Evolutionary conservation across 1,140 invertebrate genomes (phyloP).

Genomic region (Dreissena polymorpha): DNA sequence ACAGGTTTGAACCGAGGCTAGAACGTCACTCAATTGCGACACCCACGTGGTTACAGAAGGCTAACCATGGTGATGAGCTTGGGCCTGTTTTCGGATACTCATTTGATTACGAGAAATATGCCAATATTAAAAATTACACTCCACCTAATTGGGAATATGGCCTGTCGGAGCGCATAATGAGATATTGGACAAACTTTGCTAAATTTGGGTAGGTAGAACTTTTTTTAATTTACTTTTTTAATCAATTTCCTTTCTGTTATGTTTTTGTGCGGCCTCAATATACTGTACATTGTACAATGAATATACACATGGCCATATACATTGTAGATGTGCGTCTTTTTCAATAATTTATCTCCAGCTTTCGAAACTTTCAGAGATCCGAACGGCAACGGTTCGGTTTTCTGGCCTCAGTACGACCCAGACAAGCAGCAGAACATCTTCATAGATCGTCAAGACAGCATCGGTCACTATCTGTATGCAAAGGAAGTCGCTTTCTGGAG

Average conservation of each 20-base stretch:
- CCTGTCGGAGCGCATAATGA: constrained; percentile 34
- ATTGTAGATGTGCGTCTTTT: too few relatives aligned
- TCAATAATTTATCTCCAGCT: too few relatives aligned
- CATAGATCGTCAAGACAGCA: too few relatives aligned
- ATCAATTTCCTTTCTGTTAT: not conserved
- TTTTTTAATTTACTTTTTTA: not conserved
- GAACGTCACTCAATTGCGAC: not conserved
- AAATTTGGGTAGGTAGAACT: constrained; percentile 18
- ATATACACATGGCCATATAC: too few relatives aligned
- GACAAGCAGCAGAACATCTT: too few relatives aligned
- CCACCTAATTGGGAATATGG: constrained; percentile 34
- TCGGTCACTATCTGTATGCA: too few relatives aligned
- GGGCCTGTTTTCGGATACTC: constrained; percentile 28
- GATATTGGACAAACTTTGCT: constrained; percentile 45
- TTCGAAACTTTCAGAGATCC: too few relatives aligned
- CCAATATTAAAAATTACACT: constrained; percentile 11
- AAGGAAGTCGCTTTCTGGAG: too few relatives aligned
- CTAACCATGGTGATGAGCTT: constrained; percentile 38
- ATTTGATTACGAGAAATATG: constrained; percentile 6
- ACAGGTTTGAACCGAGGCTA: not conserved
- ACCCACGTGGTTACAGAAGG: constrained; percentile 4
- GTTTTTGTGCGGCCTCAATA: too few relatives aligned
- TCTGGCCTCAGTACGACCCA: too few relatives aligned
- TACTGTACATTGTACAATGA: too few relatives aligned
- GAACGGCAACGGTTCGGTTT: too few relatives aligned